Base-by-base conservation (phyloP, 2,888 invertebrate genomes). In the Fragum fragum region DNA sequence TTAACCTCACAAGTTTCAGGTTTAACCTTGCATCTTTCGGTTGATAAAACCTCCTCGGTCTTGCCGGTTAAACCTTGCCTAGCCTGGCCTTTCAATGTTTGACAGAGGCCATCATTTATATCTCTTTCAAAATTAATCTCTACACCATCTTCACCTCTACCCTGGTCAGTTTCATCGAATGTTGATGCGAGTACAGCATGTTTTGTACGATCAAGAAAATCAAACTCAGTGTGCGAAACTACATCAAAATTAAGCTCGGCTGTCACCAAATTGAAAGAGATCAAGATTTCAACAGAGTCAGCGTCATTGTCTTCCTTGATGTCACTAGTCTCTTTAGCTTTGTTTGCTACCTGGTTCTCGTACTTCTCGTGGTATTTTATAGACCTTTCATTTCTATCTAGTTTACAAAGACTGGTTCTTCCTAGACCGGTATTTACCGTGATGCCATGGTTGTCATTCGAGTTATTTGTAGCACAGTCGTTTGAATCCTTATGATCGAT, bases 211-310 rank as follows among this genome's bases (percentile, higher is more conserved):
- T 66, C 66, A 23, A 66, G n/a, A 16, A 36, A 11, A 52, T 61
- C 28, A n/a, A 47, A n/a, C 14, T 11, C 32, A 14, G 47, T 63
- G 14, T 61, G 59, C 0, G 57, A 61, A 11, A 81, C 70, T 18
- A 74, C 59, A 18, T 70, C 74, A 39, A 81, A 23, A 2, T 66
- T 16, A 14, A 81, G 32, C n/a, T 70, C 66, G 6, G 53, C 77
- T 16, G 76, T 28, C 11, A n/a, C 14, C 6, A 28, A 55, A n/a
- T 77, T 53, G 7, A 53, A 3, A 26, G 66, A 77, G 14, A 81
- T 71, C 32, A 81, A 39, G 9, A 81, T 81, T 70, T 81, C 81
- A 21, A 76, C 29, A 63, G 70, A 42, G 26, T 70, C 66, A 26
- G 18, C 1, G 16, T 14, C 23, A 14, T 63, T 39, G 6, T 47